Evolutionary conservation across 2,888 invertebrate species (phyloP), one percentile per base, ranked within the genome.

Genomic region (Mythimna lalbum): DNA sequence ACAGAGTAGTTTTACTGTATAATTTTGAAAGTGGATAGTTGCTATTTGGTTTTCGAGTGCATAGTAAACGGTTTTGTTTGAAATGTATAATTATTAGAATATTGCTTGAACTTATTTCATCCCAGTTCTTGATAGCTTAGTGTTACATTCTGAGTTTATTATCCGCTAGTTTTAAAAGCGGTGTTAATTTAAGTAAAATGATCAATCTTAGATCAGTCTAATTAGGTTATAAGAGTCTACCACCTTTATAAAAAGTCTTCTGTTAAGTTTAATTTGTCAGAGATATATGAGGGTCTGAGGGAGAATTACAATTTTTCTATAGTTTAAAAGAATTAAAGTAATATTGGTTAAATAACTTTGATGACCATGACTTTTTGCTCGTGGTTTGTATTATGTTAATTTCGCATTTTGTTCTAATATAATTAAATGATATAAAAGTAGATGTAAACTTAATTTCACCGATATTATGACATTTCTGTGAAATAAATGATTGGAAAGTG

Each of bases 401-500:
- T 56, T 69, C n/a, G 9, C 23, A 63, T 74, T 50, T 61, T 56
- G 23, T 39, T 47, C n/a, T 64, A 43, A 67, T 33, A 0, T 60
- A 33, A 55, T 50, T 65, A 56, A 55, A 21, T 53, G 19, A 23
- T 50, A 60, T 52, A 59, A 23, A 49, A 47, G 14, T 49, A n/a
- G 52, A 60, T 27, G 12, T 56, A 31, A 65, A 49, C 6, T 17
- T 33, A 1, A 59, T 63, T 67, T 72, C 68, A 65, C 82, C 50
- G 63, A 81, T 70, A 68, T 67, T 76, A 72, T 81, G 57, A 78
- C 2, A 78, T 81, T 81, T 81, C 81, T 81, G 69, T 81, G 81
- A 81, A 81, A 82, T 81, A 81, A 81, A 81, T 79, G 47, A 81
- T 81, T 81, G 63, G 63, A 65, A 73, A 76, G 65, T 81, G 68